Evolutionary conservation across 2,113 vertebrate species (phyloP), one percentile per base, ranked within the genome.

Genomic region (Forbesichthys papilliferus): DNA sequence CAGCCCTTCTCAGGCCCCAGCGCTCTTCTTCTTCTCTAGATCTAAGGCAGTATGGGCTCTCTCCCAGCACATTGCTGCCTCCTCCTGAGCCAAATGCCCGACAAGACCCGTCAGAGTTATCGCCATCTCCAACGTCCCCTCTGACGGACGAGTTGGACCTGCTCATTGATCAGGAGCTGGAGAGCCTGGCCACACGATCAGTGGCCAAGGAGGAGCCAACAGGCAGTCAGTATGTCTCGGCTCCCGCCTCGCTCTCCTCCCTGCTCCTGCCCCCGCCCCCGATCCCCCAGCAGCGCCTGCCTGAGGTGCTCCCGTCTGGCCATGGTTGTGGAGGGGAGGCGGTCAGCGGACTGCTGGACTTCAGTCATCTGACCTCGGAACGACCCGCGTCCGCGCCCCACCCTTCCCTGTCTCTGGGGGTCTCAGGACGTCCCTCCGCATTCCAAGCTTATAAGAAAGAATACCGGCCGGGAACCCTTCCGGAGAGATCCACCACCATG

Each of bases 121-220:
- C 71, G 16, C 71, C 67, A 53, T 42, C 46, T 16, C 72, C 60
- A 13, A 11, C 54, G 12, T 63, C 57, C 66, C 18, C 68, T 20
- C 51, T 95, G 69, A 92, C 93, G 36, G 93, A 92, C 71, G 95
- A 96, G 63, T 78, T 95, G 74, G 94, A 96, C 86, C 83, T 90
- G 18, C 89, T 96, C 46, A 81, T 94, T 71, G 93, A 95, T 75
- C 90, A 90, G 72, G 92, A 95, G 78, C 89, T 95, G 66, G 89
- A 94, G 73, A 90, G 74, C 46, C 77, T 90, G 53, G 77, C 66
- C 3, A 16, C 20, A 0, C 74, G 78, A 46, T 65, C 54, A 42
- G 14, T 67, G 0, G 7, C 8, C 1, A 56, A 14, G 10, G 64
- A 66, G 12, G 65, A 68, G 34, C 54, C 3, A 0, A 1, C 12